Evolutionary conservation across 2,888 invertebrate species (phyloP).

Genomic region (Oithona nana): DNA sequence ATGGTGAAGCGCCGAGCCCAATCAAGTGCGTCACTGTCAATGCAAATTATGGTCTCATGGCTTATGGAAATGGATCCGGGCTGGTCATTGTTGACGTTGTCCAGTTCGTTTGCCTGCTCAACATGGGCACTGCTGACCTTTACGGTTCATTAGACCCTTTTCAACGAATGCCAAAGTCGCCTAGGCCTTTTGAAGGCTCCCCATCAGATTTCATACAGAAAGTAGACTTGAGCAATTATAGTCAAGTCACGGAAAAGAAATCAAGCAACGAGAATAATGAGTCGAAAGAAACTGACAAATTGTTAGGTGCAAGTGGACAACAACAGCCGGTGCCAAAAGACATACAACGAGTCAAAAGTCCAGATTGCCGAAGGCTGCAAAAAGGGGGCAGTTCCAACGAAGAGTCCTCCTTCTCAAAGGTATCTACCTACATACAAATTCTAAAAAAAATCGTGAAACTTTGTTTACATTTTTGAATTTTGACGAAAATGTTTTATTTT

Average conservation of each 20-base stretch:
- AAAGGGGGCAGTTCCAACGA: conserved; percentile 21
- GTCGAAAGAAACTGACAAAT: background rate
- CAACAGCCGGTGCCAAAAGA: background rate
- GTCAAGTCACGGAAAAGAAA: background rate
- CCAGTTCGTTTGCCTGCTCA: conserved; percentile 69
- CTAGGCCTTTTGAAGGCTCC: conserved; percentile 33
- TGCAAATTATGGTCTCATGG: conserved; percentile 69
- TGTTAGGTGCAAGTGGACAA: background rate
- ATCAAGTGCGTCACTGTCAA: conserved; percentile 80
- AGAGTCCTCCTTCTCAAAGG: conserved; percentile 33
- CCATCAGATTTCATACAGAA: conserved; percentile 3
- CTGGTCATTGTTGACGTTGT: conserved; percentile 84
- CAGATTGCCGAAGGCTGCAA: conserved; percentile 7
- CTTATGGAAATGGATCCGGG: conserved; percentile 27
- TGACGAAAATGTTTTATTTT: no score
- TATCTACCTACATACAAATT: no score
- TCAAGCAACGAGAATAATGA: background rate
- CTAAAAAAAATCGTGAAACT: no score
- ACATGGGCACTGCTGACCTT: conserved; percentile 72
- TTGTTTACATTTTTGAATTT: no score
- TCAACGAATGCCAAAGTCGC: conserved; percentile 56
- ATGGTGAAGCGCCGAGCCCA: conserved; percentile 57
- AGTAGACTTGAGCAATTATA: conserved; percentile 12
- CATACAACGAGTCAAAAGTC: conserved; percentile 8
- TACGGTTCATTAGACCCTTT: conserved; percentile 75